These are phyloP conservation scores for Aproaerema taeniolella DNA, from an alignment of 2,888 invertebrate species.

Conservation along the genomic window DNA sequence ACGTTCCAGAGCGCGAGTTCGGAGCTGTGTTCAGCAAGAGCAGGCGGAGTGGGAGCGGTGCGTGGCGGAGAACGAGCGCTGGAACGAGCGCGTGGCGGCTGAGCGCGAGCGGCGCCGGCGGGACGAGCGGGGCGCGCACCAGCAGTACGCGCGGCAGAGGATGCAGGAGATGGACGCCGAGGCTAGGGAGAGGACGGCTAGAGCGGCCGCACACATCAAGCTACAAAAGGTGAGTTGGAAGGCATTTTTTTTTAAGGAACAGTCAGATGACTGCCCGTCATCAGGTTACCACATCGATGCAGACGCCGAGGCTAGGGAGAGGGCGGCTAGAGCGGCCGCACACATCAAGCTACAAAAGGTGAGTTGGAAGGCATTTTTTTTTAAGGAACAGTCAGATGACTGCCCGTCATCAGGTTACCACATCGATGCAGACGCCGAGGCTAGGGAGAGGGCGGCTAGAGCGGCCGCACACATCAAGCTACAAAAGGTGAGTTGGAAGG, in stretches of 20 bases:
- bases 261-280: neutral
- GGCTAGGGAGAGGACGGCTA: slow-evolving; percentile 44
- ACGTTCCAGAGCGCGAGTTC: slow-evolving; percentile 72
- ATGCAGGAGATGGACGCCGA: slow-evolving; percentile 53
- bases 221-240: slow-evolving; percentile 47
- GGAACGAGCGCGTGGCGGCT: slow-evolving; percentile 81
- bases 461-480: slow-evolving; percentile 70
- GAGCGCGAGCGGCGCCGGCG: slow-evolving; percentile 77
- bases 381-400: neutral
- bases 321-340: slow-evolving; percentile 64
- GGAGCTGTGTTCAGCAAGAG: slow-evolving; percentile 69
- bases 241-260: neutral
- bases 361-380: neutral
- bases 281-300: slow-evolving; percentile 23
- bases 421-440: slow-evolving; percentile 41
- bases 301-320: slow-evolving; percentile 43
- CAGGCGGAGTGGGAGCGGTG: slow-evolving; percentile 80
- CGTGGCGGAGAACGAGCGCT: slow-evolving; percentile 79
- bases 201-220: slow-evolving; percentile 70
- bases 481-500: slow-evolving; percentile 48
- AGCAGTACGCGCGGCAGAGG: slow-evolving; percentile 60
- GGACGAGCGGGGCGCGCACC: slow-evolving; percentile 60
- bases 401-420: neutral
- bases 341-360: slow-evolving; percentile 64
- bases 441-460: slow-evolving; percentile 44